Evolutionary conservation across 2,888 invertebrate genomes (phyloP).

Genomic region (Boloria selene): DNA sequence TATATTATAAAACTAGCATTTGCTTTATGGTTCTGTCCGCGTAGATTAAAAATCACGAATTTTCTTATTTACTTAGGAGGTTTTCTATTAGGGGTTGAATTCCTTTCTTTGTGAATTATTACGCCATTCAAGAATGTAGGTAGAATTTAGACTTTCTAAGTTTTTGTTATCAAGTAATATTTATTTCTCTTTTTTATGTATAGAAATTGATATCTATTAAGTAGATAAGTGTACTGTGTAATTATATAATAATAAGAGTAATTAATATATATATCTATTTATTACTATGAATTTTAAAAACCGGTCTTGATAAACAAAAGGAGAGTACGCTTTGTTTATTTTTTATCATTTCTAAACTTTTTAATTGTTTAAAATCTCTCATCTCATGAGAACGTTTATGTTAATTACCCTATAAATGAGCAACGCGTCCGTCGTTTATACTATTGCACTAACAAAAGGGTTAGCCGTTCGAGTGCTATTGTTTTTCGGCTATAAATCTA

Average conservation of each 20-base stretch:
- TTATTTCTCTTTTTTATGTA: no score
- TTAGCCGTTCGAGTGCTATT: constrained; percentile 64
- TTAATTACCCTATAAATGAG: constrained; percentile 79
- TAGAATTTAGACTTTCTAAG: no score
- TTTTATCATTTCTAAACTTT: constrained; percentile 51
- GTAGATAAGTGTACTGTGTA: no score
- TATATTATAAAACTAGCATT: not conserved
- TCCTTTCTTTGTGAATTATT: no score
- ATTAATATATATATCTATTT: no score
- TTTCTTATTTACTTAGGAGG: no score
- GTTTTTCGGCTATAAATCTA: constrained; percentile 79
- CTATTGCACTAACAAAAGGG: constrained; percentile 65
- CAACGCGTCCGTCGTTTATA: constrained; percentile 58
- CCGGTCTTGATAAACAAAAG: constrained; percentile 35
- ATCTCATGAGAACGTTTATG: constrained; percentile 71
- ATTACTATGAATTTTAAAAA: not conserved
- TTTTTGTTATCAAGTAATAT: no score
- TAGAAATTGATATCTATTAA: no score
- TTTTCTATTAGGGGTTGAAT: no score
- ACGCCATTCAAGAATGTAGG: no score
- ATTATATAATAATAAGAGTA: no score
- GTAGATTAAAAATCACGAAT: no score
- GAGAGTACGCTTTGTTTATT: constrained; percentile 59
- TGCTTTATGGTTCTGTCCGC: not conserved
- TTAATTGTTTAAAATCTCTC: constrained; percentile 65